Evolutionary conservation across 1,140 invertebrate species (phyloP), one percentile per base, ranked within the genome.

Genomic region (Homarus americanus): DNA sequence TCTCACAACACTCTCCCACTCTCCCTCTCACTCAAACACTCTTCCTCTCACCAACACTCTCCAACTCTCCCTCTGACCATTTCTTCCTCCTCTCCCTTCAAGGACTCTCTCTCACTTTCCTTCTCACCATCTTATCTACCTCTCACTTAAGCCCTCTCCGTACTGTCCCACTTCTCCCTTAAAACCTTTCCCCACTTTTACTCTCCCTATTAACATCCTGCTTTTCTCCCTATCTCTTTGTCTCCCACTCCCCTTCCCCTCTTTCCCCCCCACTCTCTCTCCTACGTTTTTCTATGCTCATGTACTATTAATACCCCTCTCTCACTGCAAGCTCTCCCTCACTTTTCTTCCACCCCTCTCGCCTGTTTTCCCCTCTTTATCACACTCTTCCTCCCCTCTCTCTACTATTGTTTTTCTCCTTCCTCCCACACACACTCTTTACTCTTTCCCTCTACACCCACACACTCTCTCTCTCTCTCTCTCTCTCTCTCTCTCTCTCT

Each of bases 401-500:
- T 24, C 24, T 63, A 10, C 10, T 36, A 2, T 34, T 5, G 1
- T 36, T 36, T 34, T 7, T 9, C 2, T 34, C 73, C 36, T 28
- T 38, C 36, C 24, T 49, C 41, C 40, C 36, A 76, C 10, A 10
- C 32, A 75, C 32, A n/a, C 75, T 10, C 0, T 38, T 17, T 34
- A 36, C 34, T 28, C 34, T 15, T 1, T 1, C 34, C 10, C 15
- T 41, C 15, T 9, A 17, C 76, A 36, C n/a, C 9, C 38, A 32
- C 73, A 1, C 73, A 20, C 1, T 15, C 28, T 20, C 73, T 36
- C 73, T 4, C 3, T 3, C 3, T 36, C 73, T 36, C 73, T 36
- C n/a, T 76, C 73, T 76, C n/a, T 76, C 73, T 32, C 73, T 76
- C 73, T 36, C 34, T 28, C 73, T 76, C 34, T 36, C 5, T 3